Evolutionary conservation across 2,113 vertebrate genomes (phyloP).

Genomic region (Nothobranchius furzeri): DNA sequence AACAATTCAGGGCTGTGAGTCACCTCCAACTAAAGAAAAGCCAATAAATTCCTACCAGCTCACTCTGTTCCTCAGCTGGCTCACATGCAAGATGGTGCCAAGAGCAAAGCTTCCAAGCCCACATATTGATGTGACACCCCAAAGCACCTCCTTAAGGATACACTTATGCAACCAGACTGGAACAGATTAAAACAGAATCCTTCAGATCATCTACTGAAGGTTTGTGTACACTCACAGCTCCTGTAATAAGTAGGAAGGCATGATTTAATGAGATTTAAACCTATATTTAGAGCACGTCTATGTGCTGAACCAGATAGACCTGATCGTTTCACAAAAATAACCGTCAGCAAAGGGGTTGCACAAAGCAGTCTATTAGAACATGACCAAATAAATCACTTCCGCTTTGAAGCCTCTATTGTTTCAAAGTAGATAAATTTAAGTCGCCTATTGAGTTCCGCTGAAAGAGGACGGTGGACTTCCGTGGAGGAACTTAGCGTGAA

Average conservation of each 20-base stretch:
- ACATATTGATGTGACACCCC: constrained; percentile 55
- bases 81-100: constrained; percentile 46
- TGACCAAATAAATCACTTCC: constrained; percentile 47
- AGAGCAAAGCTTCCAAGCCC: constrained; percentile 52
- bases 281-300: no score
- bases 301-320: not conserved
- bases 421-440: constrained; percentile 45
- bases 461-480: constrained; percentile 53
- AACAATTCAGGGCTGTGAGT: constrained; percentile 59
- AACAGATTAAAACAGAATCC: constrained; percentile 31
- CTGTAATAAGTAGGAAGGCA: not conserved
- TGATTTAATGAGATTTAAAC: not conserved
- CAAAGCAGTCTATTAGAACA: constrained; percentile 14
- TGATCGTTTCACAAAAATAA: not conserved
- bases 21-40: constrained; percentile 43
- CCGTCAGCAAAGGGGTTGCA: not conserved
- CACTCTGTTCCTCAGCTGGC: constrained; percentile 32
- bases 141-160: constrained; percentile 34
- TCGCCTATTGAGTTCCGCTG: constrained; percentile 32
- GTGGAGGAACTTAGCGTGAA: constrained; percentile 55
- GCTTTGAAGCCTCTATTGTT: constrained; percentile 45
- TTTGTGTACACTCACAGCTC: not conserved
- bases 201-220: constrained; percentile 10
- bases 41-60: constrained; percentile 48
- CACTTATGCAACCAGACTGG: constrained; percentile 49